These are phyloP conservation scores for Tupaia chinensis DNA, from an alignment of 2,113 vertebrate genomes.

Conservation along the genomic window DNA sequence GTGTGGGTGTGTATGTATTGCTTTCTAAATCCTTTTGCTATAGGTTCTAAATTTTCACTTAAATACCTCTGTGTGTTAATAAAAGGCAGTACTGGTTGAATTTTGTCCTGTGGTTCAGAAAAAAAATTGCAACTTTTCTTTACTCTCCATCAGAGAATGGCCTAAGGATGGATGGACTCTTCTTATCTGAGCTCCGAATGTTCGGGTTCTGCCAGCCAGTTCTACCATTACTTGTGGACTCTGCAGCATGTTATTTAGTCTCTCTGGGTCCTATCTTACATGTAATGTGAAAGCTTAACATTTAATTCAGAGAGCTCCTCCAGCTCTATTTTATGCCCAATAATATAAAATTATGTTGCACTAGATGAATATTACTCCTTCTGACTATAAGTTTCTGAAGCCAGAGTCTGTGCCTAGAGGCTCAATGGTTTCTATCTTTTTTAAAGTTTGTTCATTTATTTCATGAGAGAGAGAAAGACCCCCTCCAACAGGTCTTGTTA, in stretches of 20 bases:
- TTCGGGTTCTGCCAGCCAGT: not conserved
- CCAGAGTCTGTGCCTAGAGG: not conserved
- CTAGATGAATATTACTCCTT: not conserved
- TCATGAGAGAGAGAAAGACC: too few relatives aligned
- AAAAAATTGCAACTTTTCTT: not conserved
- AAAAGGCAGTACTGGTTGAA: not conserved
- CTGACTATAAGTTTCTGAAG: conserved; percentile 2
- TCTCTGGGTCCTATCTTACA: not conserved
- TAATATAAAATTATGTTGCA: not conserved
- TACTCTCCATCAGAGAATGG: not conserved
- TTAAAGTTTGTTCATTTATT: too few relatives aligned
- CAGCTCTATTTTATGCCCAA: not conserved
- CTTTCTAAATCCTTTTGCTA: not conserved
- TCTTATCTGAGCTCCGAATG: not conserved
- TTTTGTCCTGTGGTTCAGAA: conserved; percentile 1
- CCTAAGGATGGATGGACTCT: not conserved
- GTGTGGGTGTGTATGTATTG: too few relatives aligned
- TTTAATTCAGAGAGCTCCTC: not conserved
- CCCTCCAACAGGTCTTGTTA: too few relatives aligned
- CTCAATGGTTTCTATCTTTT: not conserved
- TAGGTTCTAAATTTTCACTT: not conserved
- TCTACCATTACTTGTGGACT: not conserved
- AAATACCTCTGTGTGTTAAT: not conserved
- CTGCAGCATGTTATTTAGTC: not conserved
- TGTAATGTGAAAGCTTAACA: not conserved